Base-by-base conservation (phyloP, 2,888 invertebrate species). In the Eristalinus aeneus region DNA sequence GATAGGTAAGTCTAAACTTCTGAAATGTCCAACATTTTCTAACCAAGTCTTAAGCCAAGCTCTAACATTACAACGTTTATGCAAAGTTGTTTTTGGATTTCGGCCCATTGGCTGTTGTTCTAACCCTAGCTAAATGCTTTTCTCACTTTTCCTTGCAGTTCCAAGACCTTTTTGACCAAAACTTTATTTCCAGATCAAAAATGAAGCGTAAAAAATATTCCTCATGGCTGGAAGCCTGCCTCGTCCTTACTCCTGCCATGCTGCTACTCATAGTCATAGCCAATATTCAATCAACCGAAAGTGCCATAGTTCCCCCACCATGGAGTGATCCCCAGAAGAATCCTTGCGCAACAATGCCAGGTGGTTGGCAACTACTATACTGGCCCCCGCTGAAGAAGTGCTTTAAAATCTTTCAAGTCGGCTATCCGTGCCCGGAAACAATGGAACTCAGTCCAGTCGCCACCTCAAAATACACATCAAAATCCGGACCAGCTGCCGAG, bases 341-440 rank as follows among this genome's bases (percentile, higher is more conserved):
- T 92, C 97, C 97, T 0, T 97, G 97, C 89, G 97, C 97, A 3
- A 93, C 94, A 2, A 95, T 96, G 91, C 95, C 96, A 0, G 94
- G 96, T 84, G 97, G 97, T 63, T 97, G 97, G 97, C 96, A 97
- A 90, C 94, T 97, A 90, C 94, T 97, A 74, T 97, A 95, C 92
- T 97, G 97, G 97, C 96, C 97, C 9, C 94, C 95, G 0, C 95
- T 97, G 91, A 96, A 96, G 86, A 95, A 96, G 92, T 97, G 97
- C 93, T 97, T 97, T 91, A 96, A 96, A 91, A 97, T 97, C 92
- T 97, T 97, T 90, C 95, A 96, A 94, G 95, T 94, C 32, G 97
- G 97, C 12, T 94, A 95, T 88, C 97, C 97, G 0, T 97, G 97
- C 90, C 96, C 97, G 0, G 96, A 96, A 0, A 96, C 96, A 10